These are phyloP conservation scores for Pygmarrhopalites habei DNA, from an alignment of 1,140 invertebrate species.

Conservation along the genomic window DNA sequence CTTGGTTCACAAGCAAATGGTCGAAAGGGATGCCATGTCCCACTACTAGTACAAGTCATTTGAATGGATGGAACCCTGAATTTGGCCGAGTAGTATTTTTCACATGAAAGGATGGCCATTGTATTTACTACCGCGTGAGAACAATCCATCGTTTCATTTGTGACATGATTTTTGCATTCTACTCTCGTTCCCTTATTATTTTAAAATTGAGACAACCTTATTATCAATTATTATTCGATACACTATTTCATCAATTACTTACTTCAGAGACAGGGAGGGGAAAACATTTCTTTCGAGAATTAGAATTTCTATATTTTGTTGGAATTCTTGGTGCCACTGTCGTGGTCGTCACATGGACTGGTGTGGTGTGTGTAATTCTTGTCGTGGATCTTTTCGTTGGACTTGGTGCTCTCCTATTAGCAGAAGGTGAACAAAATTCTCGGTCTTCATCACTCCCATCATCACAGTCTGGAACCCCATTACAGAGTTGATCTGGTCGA, in stretches of 20 bases:
- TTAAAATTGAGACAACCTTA: too few relatives aligned
- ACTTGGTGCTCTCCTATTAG: too few relatives aligned
- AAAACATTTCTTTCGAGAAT: too few relatives aligned
- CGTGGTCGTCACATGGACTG: too few relatives aligned
- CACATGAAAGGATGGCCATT: not conserved
- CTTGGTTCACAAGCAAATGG: not conserved
- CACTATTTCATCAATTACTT: too few relatives aligned
- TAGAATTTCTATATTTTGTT: too few relatives aligned
- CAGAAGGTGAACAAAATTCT: not conserved
- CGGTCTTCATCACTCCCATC: not conserved
- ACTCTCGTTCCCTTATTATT: too few relatives aligned
- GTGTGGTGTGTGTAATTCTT: too few relatives aligned
- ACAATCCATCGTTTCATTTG: not conserved
- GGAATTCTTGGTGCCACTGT: too few relatives aligned
- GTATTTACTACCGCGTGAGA: not conserved
- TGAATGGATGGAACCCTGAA: not conserved
- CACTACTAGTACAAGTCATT: not conserved
- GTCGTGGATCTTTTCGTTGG: too few relatives aligned
- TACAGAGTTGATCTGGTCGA: not conserved
- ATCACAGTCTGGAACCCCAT: not conserved
- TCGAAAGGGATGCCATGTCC: constrained; percentile 1
- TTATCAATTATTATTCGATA: too few relatives aligned
- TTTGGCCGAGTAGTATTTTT: not conserved
- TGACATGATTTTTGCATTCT: too few relatives aligned
- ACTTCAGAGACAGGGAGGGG: not conserved